Evolutionary conservation across 2,797 vertebrate species (phyloP), one percentile per base, ranked within the genome.

Genomic region (Mionectes olivaceus): DNA sequence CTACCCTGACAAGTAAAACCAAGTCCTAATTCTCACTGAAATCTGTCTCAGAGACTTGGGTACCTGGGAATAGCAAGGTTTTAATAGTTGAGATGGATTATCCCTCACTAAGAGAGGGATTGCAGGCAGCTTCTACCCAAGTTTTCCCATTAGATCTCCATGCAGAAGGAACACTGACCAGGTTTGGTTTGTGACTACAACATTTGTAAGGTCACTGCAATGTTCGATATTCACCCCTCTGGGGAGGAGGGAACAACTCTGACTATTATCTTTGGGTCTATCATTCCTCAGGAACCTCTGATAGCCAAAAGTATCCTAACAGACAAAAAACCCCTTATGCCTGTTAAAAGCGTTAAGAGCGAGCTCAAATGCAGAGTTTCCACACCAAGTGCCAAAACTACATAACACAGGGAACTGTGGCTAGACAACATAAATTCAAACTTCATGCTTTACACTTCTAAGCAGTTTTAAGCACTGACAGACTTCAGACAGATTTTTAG

Each of bases 391-490:
- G 94, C 94, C 96, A 96, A 80, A 91, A 92, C 84, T 95, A 55
- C 61, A 69, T 84, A 94, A 94, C 8, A 3, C 87, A 71, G 76
- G 78, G 90, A 96, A 70, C 53, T 65, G 75, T 89, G 92, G 90
- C 94, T 91, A 96, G 93, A 96, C 95, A 93, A 83, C 46, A 1
- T 28, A 88, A 95, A 87, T 78, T 95, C 83, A 93, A 78, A 61
- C 90, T 79, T 69, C 52, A 70, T 73, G 73, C 90, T 82, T 86
- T 57, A 59, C 68, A 69, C 39, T 91, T 77, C 35, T 44, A 68
- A 59, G 76, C 21, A 65, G 55, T 69, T 93, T 94, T 81, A 83
- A 94, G 69, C 3, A 24, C 65, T 88, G 81, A 78, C 11, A 83
- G 80, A 59, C 77, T 70, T 77, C 57, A 83, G 86, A 86, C 8